Percentiles rank a stretch among this genome's conserved stretches.
phyloP scores from a whole-genome alignment of 2,113 vertebrate genomes.

The Corythornis vintsioides region DNA sequence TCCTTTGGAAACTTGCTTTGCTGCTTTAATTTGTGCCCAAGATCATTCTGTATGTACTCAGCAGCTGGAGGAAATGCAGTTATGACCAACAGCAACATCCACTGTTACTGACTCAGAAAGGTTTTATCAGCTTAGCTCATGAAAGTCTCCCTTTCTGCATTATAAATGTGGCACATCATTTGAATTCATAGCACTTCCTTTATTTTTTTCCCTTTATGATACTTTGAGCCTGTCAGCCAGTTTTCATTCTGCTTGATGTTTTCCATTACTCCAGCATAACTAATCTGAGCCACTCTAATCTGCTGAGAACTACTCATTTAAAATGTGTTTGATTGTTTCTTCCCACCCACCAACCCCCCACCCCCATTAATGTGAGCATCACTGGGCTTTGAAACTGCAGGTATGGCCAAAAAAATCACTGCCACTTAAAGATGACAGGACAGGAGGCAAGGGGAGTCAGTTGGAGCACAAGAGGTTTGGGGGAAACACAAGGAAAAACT shows the following conservation, averaged over 20 bases:
- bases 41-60: neutral
- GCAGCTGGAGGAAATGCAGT: constrained; percentile 6
- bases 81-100: constrained; percentile 25
- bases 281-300: neutral
- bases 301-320: neutral
- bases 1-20: neutral
- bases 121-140: constrained; percentile 33
- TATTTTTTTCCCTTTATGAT: constrained; percentile 7
- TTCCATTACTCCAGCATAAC: neutral
- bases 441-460: no score
- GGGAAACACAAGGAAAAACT: no score
- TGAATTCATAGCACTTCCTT: constrained; percentile 7
- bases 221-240: neutral
- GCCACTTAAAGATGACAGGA: neutral
- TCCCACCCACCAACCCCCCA: neutral
- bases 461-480: no score
- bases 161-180: constrained; percentile 1
- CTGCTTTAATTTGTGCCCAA: neutral
- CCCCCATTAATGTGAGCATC: neutral
- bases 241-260: neutral
- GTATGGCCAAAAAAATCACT: neutral
- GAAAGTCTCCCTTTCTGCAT: constrained; percentile 41
- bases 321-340: neutral
- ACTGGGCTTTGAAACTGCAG: neutral
- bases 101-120: neutral